These are phyloP conservation scores for Halcyon malimbica DNA, from an alignment of 2,113 vertebrate species.

Conservation along the genomic window DNA sequence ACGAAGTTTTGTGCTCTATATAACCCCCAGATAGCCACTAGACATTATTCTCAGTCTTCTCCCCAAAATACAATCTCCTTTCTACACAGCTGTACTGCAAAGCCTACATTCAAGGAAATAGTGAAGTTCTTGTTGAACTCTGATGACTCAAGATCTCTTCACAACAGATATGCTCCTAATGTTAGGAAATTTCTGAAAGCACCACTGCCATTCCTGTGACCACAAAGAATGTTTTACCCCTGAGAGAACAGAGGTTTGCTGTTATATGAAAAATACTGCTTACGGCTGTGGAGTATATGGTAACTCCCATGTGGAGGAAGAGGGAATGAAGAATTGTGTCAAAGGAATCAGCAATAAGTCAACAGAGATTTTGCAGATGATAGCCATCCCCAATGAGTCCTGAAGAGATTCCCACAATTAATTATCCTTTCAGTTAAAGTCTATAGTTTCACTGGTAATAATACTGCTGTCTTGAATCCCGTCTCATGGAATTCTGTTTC, in stretches of 20 bases:
- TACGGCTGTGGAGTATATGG: not conserved
- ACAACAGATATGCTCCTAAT: not conserved
- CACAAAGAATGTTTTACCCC: not conserved
- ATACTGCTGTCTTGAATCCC: not conserved
- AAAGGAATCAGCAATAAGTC: not conserved
- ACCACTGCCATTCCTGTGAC: not conserved
- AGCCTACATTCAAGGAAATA: not conserved
- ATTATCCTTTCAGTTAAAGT: not conserved
- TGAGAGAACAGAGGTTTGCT: not conserved
- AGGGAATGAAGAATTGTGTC: not conserved
- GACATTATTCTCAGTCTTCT: not conserved
- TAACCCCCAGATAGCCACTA: accelerated
- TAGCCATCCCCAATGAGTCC: not conserved
- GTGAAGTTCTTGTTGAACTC: not conserved
- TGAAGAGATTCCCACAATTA: not conserved
- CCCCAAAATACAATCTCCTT: not conserved
- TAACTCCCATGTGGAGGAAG: not conserved
- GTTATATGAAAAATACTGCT: not conserved
- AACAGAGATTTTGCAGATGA: not conserved
- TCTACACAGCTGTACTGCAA: not conserved
- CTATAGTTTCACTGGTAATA: not conserved
- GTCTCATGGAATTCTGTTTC: not conserved
- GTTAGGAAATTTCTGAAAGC: not conserved
- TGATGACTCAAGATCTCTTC: not conserved
- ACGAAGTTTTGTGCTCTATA: not conserved